Evolutionary conservation across 2,797 vertebrate genomes (phyloP), one percentile per base, ranked within the genome.

Genomic region (Manis crassicaudata): DNA sequence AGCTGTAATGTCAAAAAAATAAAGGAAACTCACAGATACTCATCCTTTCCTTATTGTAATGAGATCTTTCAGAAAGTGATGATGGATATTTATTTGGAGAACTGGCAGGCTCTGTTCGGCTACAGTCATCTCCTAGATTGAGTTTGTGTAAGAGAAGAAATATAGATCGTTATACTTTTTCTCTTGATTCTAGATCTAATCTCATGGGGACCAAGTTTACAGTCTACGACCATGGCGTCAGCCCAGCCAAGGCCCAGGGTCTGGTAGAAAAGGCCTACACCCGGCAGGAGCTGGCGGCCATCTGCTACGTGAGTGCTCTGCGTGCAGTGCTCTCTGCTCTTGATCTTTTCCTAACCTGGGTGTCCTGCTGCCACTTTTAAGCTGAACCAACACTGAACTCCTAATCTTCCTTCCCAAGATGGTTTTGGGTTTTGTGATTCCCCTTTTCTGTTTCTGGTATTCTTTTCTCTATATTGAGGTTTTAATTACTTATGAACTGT

Each of bases 131-230:
- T 76, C 56, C 62, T 52, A 58, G 23, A 50, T 18, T 79, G 17
- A 82, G 46, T 92, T 46, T 90, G 58, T 27, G 3, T n/a, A 79
- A 67, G 94, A 95, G n/a, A 88, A 87, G 72, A 72, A 54, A 5
- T 56, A 27, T 2, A 84, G 70, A 88, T 83, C 23, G 54, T 94
- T 83, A 50, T 50, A 96, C 50, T 92, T 54, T 96, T 92, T 94
- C 94, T 97, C 56, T 87, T 92, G 80, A 83, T 52, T 56, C 76
- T 93, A 99, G 99, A 98, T 99, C 99, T 95, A 99, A 99, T 98
- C 98, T 99, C 89, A 99, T 99, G 99, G 99, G 99, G 87, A 99
- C 99, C 77, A 99, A 99, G 98, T 99, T 99, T 98, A 99, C 99
- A 0, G 99, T 99, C 76, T 99, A 99, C 32, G 99, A 99, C 98